phyloP scores from a whole-genome alignment of 2,888 invertebrate genomes.

The Notocelia uddmanniana region DNA sequence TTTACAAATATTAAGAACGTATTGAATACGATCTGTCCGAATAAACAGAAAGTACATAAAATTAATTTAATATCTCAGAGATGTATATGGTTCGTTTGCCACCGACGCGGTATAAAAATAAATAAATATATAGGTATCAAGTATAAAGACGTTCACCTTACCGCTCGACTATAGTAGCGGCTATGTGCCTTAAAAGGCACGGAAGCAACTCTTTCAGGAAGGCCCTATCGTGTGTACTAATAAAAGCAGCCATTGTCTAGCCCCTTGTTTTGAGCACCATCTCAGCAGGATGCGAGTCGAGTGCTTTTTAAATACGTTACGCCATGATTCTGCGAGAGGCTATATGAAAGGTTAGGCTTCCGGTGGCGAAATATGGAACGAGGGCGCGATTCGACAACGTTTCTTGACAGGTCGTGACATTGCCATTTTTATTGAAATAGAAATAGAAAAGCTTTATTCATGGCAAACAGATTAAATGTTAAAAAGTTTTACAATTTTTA shows the following conservation, averaged over 20 bases:
- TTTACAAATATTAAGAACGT: too few species aligned
- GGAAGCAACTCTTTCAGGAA: constrained; percentile 15
- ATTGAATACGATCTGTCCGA: too few species aligned
- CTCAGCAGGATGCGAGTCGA: constrained; percentile 35
- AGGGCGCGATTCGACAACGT: background rate
- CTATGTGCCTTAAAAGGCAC: background rate
- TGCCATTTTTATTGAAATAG: background rate
- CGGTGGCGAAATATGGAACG: background rate
- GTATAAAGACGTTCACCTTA: too few species aligned
- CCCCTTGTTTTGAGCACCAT: constrained; percentile 24
- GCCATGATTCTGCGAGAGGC: constrained; percentile 13
- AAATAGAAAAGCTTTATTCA: background rate
- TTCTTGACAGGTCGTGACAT: background rate
- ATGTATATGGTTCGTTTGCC: too few species aligned
- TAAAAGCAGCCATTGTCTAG: constrained; percentile 38
- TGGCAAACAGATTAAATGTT: too few species aligned
- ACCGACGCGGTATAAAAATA: too few species aligned
- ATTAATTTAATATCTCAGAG: too few species aligned
- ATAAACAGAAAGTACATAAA: too few species aligned
- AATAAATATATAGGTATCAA: too few species aligned
- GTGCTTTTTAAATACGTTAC: constrained; percentile 38
- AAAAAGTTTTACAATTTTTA: too few species aligned
- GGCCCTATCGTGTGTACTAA: constrained; percentile 22
- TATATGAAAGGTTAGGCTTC: background rate
- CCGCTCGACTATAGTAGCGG: too few species aligned